Base-by-base conservation (phyloP, 2,888 invertebrate genomes). In the Phaedon cochleariae region DNA sequence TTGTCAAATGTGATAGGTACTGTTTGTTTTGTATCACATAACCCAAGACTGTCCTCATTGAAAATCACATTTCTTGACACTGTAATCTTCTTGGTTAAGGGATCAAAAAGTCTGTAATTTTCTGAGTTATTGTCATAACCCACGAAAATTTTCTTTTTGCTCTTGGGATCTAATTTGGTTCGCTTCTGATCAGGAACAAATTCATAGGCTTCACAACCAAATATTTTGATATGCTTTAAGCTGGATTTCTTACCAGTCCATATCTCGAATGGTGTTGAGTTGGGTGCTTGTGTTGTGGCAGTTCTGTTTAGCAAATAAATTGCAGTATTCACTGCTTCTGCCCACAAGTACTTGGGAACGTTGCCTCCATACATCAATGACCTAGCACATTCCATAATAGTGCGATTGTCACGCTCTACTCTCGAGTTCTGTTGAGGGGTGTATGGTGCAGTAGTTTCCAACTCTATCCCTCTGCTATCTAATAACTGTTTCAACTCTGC, bases 261-360 rank as follows among this genome's bases (percentile, higher is more conserved):
- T 15, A 45, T 1, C 31, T 65, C 62, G 37, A 21, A 62, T 31
- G 73, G 68, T 10, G 64, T 64, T 20, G 49, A 48, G 41, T 54
- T 41, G 1, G 54, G 46, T 34, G 59, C 21, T 48, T 59, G 58
- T 17, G 48, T 59, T 17, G 54, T 59, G 3, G 26, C 45, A 22
- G 67, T 63, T 18, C 64, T 15, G 37, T 64, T 67, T 21, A 61
- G 45, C 10, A 64, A 31, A 66, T 58, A 74, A 66, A 6, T 76
- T 9, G 79, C 78, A 9, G 78, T 78, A 26, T 72, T 73, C 2
- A 79, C 76, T 15, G 79, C 82, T 67, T 83, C 80, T 15, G 77
- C 79, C 81, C 81, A 83, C 45, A 80, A 68, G 12, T 62, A 26
- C 22, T 71, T 57, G 1, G 75, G 75, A 20, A 81, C 22, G 31